phyloP scores from a whole-genome alignment of 2,113 vertebrate species.

The Spheniscus mendiculus region DNA sequence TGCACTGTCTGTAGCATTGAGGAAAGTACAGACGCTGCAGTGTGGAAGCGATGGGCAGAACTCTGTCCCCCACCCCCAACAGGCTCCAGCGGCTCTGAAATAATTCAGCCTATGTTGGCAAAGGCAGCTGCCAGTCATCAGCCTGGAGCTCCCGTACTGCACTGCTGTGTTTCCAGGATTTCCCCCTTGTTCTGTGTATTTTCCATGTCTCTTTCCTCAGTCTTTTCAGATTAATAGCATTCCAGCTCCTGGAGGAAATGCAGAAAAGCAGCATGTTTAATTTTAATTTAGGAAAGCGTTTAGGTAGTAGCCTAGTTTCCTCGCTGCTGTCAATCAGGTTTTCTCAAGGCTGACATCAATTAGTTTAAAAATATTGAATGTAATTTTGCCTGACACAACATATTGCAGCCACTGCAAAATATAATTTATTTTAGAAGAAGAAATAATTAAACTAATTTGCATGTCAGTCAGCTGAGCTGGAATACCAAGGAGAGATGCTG shows the following conservation, averaged over 20 bases:
- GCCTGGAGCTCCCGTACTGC: not conserved
- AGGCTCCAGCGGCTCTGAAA: not conserved
- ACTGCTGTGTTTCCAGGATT: not conserved
- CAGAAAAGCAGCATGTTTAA: slow-evolving; percentile 72
- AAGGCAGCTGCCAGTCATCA: slow-evolving; percentile 2
- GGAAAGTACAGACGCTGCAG: not conserved
- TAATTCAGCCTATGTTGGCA: not conserved
- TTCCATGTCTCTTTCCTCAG: slow-evolving; percentile 50
- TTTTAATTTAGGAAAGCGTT: slow-evolving; percentile 79
- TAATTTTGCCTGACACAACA: slow-evolving; percentile 87
- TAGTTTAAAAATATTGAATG: slow-evolving; percentile 88
- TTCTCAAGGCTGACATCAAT: slow-evolving; percentile 85
- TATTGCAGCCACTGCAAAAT: slow-evolving; percentile 86
- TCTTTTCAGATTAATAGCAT: slow-evolving; percentile 57
- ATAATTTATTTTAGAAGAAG: slow-evolving; percentile 88
- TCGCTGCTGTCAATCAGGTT: slow-evolving; percentile 80
- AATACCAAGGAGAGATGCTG: slow-evolving; percentile 14
- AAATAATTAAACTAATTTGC: slow-evolving; percentile 89
- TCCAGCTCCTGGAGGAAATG: slow-evolving; percentile 69
- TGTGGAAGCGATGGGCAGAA: rapidly evolving
- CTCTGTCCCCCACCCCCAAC: rapidly evolving
- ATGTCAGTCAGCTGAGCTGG: slow-evolving; percentile 83
- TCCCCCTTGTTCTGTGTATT: not conserved
- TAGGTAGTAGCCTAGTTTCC: slow-evolving; percentile 76
- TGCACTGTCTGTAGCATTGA: not conserved